Conservation (phyloP, 2,888 invertebrate species). For the Leistus spinibarbis region DNA sequence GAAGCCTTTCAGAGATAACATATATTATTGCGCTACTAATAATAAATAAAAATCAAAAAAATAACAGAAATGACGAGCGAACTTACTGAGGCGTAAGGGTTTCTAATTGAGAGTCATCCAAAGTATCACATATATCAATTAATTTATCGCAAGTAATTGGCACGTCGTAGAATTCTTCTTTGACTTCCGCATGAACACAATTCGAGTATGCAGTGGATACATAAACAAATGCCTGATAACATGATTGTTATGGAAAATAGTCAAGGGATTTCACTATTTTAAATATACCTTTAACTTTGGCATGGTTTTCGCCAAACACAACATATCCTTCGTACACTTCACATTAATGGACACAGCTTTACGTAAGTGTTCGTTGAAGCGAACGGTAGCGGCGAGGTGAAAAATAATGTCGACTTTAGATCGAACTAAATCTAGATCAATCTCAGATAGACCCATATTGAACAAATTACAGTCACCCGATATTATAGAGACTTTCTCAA, state of each 20-base stretch:
- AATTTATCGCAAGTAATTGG: constrained; percentile 1
- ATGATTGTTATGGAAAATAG: not conserved
- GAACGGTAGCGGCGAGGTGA: constrained; percentile 64
- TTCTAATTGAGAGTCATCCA: not conserved
- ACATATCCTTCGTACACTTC: no score
- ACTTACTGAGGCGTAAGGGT: not conserved
- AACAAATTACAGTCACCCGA: no score
- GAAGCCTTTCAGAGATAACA: not conserved
- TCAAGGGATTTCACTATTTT: constrained; percentile 47
- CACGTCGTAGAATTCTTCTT: not conserved
- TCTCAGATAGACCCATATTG: constrained; percentile 60
- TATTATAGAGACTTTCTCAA: constrained; percentile 62
- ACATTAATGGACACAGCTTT: no score
- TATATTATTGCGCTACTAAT: no score
- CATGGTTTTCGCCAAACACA: constrained; percentile 71
- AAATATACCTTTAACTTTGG: constrained; percentile 62
- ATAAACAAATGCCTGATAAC: not conserved
- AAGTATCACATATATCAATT: not conserved
- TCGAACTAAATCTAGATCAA: constrained; percentile 50
- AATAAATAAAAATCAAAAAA: constrained; percentile 34
- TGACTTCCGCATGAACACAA: not conserved
- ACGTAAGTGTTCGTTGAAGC: constrained; percentile 75
- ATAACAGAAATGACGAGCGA: not conserved
- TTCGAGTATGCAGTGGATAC: constrained; percentile 4
- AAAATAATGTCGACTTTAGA: constrained; percentile 59